Evolutionary conservation across 2,797 vertebrate species (phyloP), one percentile per base, ranked within the genome.

Genomic region (Microchirus variegatus): DNA sequence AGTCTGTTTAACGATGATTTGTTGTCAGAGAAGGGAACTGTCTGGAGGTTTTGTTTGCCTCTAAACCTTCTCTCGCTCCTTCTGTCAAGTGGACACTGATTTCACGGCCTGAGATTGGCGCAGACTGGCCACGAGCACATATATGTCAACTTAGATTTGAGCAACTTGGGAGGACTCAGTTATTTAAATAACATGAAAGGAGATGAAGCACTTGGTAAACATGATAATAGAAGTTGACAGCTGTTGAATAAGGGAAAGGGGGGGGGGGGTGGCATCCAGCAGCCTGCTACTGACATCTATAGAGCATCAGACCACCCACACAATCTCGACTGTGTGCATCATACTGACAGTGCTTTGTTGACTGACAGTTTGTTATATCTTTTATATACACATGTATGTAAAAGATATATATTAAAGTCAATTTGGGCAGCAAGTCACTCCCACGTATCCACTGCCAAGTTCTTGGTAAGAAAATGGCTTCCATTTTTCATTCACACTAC

Each of bases 211-310:
- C 86, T 83, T 62, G 53, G 62, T 72, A 76, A 85, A 75, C 74
- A 72, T 61, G 67, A 66, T 86, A 85, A 88, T 71, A 70, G 67
- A 68, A 70, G 62, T 63, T 89, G 87, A 87, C 87, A 89, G 78
- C 63, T 48, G 38, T 40, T 73, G 57, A 73, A 81, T 49, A 31
- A 15, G 10, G 43, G 7, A 2, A 41, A 49, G 66, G 61, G 50
- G 50, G n/a, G 22, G 48, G 14, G n/a, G 9, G 15, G 18, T 13
- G 12, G 13, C 3, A 5, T 41, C 36, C n/a, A 36, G 53, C 77
- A 70, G 71, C 49, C 56, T 77, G 49, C 55, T 80, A 31, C 43
- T 79, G 75, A 81, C 77, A 73, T 83, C 60, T 78, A 49, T 54
- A 70, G 54, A 77, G 73, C 74, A 68, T 72, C 41, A 75, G 54